Evolutionary conservation across 2,113 vertebrate species (phyloP).

Genomic region (Apteryx mantelli): DNA sequence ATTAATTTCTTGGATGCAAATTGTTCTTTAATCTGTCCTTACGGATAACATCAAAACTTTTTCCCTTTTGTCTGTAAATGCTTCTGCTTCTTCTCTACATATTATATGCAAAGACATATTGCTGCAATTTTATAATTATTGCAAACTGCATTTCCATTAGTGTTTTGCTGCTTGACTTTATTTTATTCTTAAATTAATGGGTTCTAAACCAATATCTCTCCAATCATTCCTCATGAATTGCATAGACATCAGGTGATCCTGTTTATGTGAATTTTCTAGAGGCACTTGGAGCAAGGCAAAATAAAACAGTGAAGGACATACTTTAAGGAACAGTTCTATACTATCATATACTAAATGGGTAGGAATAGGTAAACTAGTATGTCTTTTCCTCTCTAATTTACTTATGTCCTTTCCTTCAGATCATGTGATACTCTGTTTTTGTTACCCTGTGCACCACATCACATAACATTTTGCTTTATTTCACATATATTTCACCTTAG

Average conservation of each 20-base stretch:
- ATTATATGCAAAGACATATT: background rate
- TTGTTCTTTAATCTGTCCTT: background rate
- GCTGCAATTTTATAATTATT: background rate
- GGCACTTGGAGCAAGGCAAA: background rate
- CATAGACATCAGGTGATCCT: background rate
- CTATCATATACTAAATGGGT: background rate
- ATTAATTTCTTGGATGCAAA: background rate
- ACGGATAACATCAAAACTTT: background rate
- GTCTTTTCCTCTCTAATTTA: background rate
- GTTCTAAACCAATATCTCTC: background rate
- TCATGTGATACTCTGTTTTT: background rate
- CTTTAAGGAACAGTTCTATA: background rate
- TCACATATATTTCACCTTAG: background rate
- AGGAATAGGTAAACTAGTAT: background rate
- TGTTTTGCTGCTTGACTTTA: background rate
- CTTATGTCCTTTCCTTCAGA: fast-evolving
- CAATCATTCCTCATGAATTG: background rate
- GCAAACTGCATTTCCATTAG: conserved; percentile 1
- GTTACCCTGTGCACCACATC: background rate
- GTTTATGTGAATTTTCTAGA: background rate
- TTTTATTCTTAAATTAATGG: background rate
- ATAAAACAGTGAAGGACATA: background rate
- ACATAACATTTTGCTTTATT: background rate
- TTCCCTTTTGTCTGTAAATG: background rate
- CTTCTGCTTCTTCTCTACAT: background rate